phyloP scores from a whole-genome alignment of 2,113 vertebrate species.

The Syngnathus typhle region DNA sequence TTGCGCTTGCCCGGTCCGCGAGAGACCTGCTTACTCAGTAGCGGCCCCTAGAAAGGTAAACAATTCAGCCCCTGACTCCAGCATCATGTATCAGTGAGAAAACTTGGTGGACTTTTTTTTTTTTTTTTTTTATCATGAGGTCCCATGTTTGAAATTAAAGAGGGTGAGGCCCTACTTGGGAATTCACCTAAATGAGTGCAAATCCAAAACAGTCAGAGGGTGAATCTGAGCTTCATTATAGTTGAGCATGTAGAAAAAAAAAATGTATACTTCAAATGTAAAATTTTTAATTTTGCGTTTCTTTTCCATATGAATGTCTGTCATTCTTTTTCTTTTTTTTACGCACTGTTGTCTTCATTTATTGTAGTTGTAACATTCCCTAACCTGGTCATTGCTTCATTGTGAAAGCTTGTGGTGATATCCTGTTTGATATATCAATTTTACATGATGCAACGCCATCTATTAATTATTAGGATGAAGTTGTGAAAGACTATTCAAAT shows the following conservation, averaged over 20 bases:
- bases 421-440: not conserved
- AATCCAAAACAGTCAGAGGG: not conserved
- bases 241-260: not conserved
- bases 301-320: not conserved
- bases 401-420: not conserved
- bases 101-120: not conserved
- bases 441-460: not conserved
- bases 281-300: not conserved
- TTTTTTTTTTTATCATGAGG: not conserved
- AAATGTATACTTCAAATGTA: not conserved
- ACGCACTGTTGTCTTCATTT: not conserved
- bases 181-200: not conserved
- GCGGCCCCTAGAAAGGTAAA: not conserved
- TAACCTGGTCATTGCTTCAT: not conserved
- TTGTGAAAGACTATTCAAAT: not conserved
- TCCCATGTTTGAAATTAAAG: not conserved
- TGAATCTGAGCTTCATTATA: not conserved
- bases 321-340: not conserved
- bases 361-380: not conserved
- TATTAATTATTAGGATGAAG: not conserved
- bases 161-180: not conserved
- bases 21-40: not conserved
- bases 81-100: not conserved
- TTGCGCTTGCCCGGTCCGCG: slow-evolving; percentile 48
- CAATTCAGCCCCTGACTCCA: not conserved